These are phyloP conservation scores for Sciurus niger DNA, from an alignment of 2,113 vertebrate genomes.

Conservation along the genomic window DNA sequence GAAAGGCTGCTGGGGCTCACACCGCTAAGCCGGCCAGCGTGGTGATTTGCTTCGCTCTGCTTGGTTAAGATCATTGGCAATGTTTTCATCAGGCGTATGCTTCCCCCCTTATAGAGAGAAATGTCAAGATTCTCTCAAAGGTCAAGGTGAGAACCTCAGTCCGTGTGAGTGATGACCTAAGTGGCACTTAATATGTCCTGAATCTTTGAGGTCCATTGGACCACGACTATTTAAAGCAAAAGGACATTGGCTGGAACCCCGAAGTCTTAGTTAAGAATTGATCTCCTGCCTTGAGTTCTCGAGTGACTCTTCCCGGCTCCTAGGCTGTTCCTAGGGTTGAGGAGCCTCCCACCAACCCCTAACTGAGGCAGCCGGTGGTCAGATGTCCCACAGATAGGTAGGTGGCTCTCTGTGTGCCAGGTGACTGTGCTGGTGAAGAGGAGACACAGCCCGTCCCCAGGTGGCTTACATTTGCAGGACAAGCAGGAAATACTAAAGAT, in stretches of 20 bases:
- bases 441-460: neutral
- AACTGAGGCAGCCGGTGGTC: too few species aligned
- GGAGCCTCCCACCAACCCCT: neutral
- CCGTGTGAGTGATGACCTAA: neutral
- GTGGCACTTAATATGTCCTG: neutral
- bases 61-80: neutral
- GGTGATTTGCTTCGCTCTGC: neutral
- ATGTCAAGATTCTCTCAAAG: neutral
- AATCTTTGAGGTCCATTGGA: neutral
- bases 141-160: neutral
- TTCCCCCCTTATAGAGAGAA: neutral
- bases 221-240: neutral
- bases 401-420: neutral
- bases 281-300: neutral
- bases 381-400: neutral
- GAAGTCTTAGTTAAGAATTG: neutral
- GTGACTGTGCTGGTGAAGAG: neutral
- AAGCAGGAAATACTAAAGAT: too few species aligned
- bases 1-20: neutral
- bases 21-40: neutral
- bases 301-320: neutral
- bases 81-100: neutral
- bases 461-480: neutral
- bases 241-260: neutral
- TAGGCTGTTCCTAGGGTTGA: neutral